Evolutionary conservation across 2,888 invertebrate genomes (phyloP).

Genomic region (Pachymerium ferrugineum): DNA sequence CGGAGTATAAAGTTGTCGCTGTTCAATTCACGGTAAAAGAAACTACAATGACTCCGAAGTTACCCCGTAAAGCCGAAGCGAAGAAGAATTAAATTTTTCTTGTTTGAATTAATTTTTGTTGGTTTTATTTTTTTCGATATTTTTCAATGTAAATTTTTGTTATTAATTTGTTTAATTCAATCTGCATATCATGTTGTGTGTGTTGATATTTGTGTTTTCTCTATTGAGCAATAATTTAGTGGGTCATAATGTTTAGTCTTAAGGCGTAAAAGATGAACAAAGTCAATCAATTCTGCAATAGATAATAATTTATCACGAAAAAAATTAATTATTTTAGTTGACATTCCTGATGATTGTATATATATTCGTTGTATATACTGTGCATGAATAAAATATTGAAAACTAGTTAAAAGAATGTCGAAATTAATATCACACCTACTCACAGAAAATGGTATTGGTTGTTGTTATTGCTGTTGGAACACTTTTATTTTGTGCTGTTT

Average conservation of each 20-base stretch:
- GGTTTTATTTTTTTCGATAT: not conserved
- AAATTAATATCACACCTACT: no score
- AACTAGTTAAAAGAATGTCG: not conserved
- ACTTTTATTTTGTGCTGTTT: no score
- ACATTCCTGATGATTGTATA: not conserved
- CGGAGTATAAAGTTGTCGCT: constrained; percentile 24
- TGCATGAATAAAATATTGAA: not conserved
- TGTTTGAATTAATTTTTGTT: not conserved
- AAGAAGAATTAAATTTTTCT: not conserved
- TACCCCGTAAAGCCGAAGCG: not conserved
- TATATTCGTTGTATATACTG: not conserved
- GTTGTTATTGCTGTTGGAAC: no score
- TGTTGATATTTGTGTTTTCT: not conserved
- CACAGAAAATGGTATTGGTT: no score
- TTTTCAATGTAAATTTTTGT: not conserved
- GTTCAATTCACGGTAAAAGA: constrained; percentile 30
- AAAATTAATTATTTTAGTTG: not conserved
- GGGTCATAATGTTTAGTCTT: no score
- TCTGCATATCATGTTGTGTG: not conserved
- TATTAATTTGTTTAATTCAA: not conserved
- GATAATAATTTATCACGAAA: no score
- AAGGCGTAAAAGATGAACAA: no score
- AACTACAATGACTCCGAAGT: constrained; percentile 11
- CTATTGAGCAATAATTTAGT: no score
- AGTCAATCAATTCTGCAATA: not conserved